Base-by-base conservation (phyloP, 1,140 invertebrate genomes). In the Zaprionus taronus region DNA sequence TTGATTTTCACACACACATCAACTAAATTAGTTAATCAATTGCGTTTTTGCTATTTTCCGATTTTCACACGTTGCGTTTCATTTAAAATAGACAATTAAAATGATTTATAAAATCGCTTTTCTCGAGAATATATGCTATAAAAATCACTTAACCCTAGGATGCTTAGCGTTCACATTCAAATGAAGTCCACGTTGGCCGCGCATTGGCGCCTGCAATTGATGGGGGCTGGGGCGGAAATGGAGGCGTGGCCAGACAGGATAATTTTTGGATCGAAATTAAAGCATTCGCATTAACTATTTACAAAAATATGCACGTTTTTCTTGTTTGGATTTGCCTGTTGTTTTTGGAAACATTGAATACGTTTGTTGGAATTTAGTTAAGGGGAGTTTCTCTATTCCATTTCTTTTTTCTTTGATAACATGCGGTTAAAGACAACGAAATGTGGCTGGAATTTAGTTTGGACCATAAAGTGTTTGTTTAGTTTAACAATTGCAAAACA, bases 21-120 rank as follows among this genome's bases (percentile, higher is more conserved):
- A 89, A 89, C 85, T 90, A 89, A 89, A 81, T 69, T 56, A 63
- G 31, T 61, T 72, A 89, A 81, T 69, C 51, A 70, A 71, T 69
- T 72, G 70, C 70, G 73, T 75, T 57, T 65, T 77, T 61, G 53
- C 61, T 85, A 41, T 64, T 65, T 65, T 72, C 28, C 51, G 62
- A 56, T 65, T 49, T 72, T 65, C 47, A 44, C 66, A 70, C 28
- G 31, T 73, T 73, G 63, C 53, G 28, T 47, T 78, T 74, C 69
- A 63, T 90, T 90, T 90, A 90, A 90, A 90, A 90, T 90, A 90
- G 85, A 90, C 85, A 90, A 90, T 90, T 90, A 90, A 90, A 90
- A 90, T 90, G 76, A 90, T 90, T 90, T 90, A 85, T 85, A 89
- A 89, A 89, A 89, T 82, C 85, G 79, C 63, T 81, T 87, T 73